These are phyloP conservation scores for Candoia aspera DNA, from an alignment of 2,113 vertebrate species.

Conservation along the genomic window DNA sequence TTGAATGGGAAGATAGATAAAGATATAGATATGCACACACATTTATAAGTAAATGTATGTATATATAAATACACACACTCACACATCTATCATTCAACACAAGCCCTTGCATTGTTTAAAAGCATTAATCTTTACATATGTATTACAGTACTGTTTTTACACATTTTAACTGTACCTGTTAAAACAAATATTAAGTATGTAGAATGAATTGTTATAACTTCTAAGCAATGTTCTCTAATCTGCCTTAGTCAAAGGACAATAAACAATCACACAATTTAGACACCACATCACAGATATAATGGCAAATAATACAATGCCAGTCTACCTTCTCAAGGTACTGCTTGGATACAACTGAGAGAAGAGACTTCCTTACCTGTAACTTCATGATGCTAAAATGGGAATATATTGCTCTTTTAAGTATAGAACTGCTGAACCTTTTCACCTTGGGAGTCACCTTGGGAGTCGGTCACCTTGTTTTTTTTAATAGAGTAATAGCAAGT, in stretches of 20 bases:
- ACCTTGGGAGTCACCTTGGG: neutral
- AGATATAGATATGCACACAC: constrained; percentile 28
- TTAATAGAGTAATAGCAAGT: neutral
- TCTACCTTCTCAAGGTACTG: rapidly evolving
- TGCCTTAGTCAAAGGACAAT: neutral
- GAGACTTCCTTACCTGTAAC: constrained; percentile 53
- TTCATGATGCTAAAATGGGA: constrained; percentile 49
- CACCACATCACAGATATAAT: neutral
- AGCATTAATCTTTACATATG: constrained; percentile 74
- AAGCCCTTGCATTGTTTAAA: constrained; percentile 69
- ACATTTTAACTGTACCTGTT: constrained; percentile 66
- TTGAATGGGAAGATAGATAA: constrained; percentile 59
- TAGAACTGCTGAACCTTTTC: neutral
- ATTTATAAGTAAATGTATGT: constrained; percentile 18
- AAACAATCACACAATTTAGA: neutral
- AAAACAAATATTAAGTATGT: constrained; percentile 45
- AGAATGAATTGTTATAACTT: neutral
- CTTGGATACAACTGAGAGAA: neutral
- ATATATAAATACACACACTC: neutral
- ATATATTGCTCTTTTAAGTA: constrained; percentile 59
- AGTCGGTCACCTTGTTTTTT: neutral
- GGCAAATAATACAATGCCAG: neutral
- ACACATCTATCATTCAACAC: constrained; percentile 71
- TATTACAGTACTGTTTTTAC: constrained; percentile 75
- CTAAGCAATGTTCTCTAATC: neutral